These are phyloP conservation scores for Oxytorus armatus DNA, from an alignment of 2,888 invertebrate species.

Conservation along the genomic window DNA sequence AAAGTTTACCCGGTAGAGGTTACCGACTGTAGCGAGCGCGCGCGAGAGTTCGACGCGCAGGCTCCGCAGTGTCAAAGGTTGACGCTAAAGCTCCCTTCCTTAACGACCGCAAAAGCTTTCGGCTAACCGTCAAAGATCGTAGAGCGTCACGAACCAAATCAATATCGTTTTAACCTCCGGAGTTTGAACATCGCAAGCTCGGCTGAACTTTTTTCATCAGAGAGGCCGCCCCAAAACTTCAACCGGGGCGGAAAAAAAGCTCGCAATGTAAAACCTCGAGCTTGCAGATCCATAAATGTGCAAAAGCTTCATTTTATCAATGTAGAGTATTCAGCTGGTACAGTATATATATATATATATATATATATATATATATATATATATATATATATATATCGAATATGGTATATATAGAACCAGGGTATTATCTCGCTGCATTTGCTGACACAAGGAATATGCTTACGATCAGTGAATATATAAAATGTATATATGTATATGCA, in stretches of 20 bases:
- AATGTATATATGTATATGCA: neutral
- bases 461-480: too few relatives aligned
- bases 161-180: neutral
- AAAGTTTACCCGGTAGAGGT: slow-evolving; percentile 7
- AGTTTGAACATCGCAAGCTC: neutral
- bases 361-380: neutral
- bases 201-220: slow-evolving; percentile 13
- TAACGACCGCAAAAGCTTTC: slow-evolving; percentile 54
- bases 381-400: neutral
- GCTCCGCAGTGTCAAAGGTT: neutral
- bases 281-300: slow-evolving; percentile 38
- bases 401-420: too few relatives aligned
- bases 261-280: slow-evolving; percentile 26
- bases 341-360: slow-evolving; percentile 8
- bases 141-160: neutral
- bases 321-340: slow-evolving; percentile 36
- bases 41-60: neutral
- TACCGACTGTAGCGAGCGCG: slow-evolving; percentile 54
- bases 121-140: neutral
- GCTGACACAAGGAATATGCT: too few relatives aligned
- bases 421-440: too few relatives aligned
- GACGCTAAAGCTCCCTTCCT: slow-evolving; percentile 36
- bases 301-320: slow-evolving; percentile 17
- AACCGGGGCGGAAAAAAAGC: neutral
- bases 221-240: slow-evolving; percentile 39